Conservation (phyloP, 2,113 vertebrate species). For the Eclectus roratus region DNA sequence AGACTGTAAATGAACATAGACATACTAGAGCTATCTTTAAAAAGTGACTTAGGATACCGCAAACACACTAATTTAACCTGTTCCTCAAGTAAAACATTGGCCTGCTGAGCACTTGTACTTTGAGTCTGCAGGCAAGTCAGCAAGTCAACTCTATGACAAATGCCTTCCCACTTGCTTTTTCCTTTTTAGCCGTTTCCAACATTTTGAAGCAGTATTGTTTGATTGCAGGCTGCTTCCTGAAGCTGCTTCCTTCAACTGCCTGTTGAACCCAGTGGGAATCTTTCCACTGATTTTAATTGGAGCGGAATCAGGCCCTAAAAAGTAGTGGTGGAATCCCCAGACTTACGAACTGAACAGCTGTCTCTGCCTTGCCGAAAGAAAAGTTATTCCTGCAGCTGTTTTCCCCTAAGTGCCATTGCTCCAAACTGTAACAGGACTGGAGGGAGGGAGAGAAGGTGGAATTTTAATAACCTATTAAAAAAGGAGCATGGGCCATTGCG, state of each 20-base stretch:
- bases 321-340: constrained; percentile 22
- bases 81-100: background rate
- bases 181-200: background rate
- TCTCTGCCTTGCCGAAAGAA: background rate
- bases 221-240: constrained; percentile 26
- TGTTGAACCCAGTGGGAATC: background rate
- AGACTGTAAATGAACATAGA: background rate
- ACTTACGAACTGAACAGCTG: background rate
- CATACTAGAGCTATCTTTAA: background rate
- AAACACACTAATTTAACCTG: background rate
- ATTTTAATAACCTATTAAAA: constrained; percentile 61
- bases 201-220: constrained; percentile 19
- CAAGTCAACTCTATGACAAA: constrained; percentile 13
- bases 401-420: constrained; percentile 39
- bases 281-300: background rate
- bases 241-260: background rate
- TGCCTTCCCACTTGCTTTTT: constrained; percentile 5
- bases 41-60: background rate
- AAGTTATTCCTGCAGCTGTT: constrained; percentile 36
- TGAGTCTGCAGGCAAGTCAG: background rate
- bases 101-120: background rate
- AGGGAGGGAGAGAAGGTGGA: constrained; percentile 56
- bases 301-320: constrained; percentile 1
- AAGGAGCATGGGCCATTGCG: constrained; percentile 36
- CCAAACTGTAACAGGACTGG: constrained; percentile 31